These are phyloP conservation scores for Menura novaehollandiae DNA, from an alignment of 2,113 vertebrate species.

Conservation along the genomic window DNA sequence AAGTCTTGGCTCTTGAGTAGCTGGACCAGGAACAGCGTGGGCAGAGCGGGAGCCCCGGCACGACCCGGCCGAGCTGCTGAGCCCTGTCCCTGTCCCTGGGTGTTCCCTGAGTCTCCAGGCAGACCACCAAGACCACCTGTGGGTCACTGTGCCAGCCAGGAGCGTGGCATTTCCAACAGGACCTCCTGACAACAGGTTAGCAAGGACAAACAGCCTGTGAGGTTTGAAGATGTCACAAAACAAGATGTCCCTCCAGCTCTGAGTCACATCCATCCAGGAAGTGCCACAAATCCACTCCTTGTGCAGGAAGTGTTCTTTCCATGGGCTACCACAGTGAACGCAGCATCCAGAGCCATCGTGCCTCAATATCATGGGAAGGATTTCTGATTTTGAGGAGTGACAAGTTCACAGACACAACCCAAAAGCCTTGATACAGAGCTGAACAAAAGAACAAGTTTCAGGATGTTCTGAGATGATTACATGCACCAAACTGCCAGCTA, in stretches of 20 bases:
- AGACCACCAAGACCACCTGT: rapidly evolving
- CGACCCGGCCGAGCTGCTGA: rapidly evolving
- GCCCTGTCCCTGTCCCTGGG: not conserved
- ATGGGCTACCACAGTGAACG: rapidly evolving
- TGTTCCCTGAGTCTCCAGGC: rapidly evolving
- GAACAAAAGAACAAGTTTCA: not conserved
- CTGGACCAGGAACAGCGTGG: not conserved
- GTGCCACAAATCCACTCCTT: not conserved
- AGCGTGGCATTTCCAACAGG: rapidly evolving
- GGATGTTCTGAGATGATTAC: not conserved
- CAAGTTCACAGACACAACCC: not conserved
- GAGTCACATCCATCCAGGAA: not conserved
- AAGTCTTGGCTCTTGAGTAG: rapidly evolving
- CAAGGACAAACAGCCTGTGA: rapidly evolving
- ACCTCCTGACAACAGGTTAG: not conserved
- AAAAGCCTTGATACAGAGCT: not conserved
- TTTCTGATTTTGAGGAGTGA: not conserved
- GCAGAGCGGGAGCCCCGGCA: not conserved
- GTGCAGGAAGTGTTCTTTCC: rapidly evolving
- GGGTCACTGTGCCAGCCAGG: not conserved
- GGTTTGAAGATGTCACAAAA: not conserved
- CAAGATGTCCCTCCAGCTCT: not conserved
- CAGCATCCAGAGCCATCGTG: rapidly evolving
- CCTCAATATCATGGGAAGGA: rapidly evolving
- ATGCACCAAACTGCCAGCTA: not conserved